These are phyloP conservation scores for Subacronicta megacephala DNA, from an alignment of 2,888 invertebrate genomes.

Conservation along the genomic window DNA sequence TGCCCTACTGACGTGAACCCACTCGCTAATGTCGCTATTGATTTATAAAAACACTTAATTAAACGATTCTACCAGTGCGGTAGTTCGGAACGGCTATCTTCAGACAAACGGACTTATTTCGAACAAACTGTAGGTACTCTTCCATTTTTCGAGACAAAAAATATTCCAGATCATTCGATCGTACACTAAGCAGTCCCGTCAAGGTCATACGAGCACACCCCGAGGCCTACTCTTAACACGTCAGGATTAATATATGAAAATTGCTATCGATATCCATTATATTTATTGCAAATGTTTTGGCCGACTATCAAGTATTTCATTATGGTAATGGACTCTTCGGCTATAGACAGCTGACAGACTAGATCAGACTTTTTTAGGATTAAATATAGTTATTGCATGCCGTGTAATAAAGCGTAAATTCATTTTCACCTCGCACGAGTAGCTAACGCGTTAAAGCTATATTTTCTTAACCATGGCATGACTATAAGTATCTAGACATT, in stretches of 20 bases:
- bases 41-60: too few relatives aligned
- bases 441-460: slow-evolving; percentile 19
- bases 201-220: slow-evolving; percentile 53
- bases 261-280: slow-evolving; percentile 58
- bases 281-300: slow-evolving; percentile 76
- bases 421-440: slow-evolving; percentile 52
- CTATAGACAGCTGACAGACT: slow-evolving; percentile 60
- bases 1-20: too few relatives aligned
- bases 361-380: slow-evolving; percentile 50
- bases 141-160: too few relatives aligned
- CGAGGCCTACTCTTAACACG: slow-evolving; percentile 59
- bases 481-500: too few relatives aligned
- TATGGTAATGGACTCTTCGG: slow-evolving; percentile 66
- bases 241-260: slow-evolving; percentile 77
- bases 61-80: too few relatives aligned
- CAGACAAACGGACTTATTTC: too few relatives aligned
- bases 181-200: slow-evolving; percentile 35
- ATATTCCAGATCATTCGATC: too few relatives aligned
- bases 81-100: too few relatives aligned
- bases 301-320: slow-evolving; percentile 74
- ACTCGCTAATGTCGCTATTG: too few relatives aligned
- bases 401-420: slow-evolving; percentile 46
- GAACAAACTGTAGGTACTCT: too few relatives aligned
- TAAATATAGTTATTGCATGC: slow-evolving; percentile 39
- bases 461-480: slow-evolving; percentile 18